Conservation (phyloP, 2,888 invertebrate genomes). For the Lumbricus terrestris region DNA sequence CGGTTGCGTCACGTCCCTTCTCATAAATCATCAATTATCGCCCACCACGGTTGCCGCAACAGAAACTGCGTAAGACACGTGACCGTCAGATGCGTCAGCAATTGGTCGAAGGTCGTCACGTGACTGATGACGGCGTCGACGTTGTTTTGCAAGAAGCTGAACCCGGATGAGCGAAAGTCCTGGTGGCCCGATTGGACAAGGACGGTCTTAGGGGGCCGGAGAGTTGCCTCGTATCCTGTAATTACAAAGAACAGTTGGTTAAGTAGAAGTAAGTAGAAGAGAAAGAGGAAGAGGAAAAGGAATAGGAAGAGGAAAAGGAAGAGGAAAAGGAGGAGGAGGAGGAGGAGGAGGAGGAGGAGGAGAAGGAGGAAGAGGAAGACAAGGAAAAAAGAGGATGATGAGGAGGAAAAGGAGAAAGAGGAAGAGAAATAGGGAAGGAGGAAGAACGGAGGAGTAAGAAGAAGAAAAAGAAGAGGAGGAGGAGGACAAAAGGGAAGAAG, state of each 20-base stretch:
- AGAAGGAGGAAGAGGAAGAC: too few relatives aligned
- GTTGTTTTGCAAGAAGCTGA: conserved; percentile 10
- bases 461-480: too few relatives aligned
- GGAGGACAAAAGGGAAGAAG: too few relatives aligned
- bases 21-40: neutral
- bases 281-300: neutral
- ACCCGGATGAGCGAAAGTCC: neutral
- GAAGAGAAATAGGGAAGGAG: too few relatives aligned
- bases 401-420: too few relatives aligned
- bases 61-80: neutral
- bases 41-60: conserved; percentile 6
- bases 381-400: too few relatives aligned
- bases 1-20: neutral
- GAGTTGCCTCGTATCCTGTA: neutral
- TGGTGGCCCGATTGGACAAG: neutral
- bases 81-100: conserved; percentile 10
- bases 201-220: neutral
- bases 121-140: conserved; percentile 7
- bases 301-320: too few relatives aligned
- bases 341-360: too few relatives aligned
- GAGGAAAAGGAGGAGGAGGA: too few relatives aligned
- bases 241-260: neutral
- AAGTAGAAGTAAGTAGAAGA: neutral
- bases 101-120: conserved; percentile 16
- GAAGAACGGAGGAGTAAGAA: too few relatives aligned